Conservation (phyloP, 2,888 invertebrate genomes). For the Oligia fasciuncula region DNA sequence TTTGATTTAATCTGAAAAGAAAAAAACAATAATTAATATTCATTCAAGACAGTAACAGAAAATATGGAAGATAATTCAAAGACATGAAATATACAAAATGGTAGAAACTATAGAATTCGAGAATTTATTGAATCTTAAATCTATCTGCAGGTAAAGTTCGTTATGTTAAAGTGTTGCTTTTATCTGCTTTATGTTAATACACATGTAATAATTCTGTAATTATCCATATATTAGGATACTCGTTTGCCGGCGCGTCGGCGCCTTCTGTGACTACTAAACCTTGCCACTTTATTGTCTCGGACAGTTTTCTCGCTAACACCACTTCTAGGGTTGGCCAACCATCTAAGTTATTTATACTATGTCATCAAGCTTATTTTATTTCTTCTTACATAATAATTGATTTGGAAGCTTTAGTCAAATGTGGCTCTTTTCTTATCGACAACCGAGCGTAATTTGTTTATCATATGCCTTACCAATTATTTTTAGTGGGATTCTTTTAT, state of each 20-base stretch:
- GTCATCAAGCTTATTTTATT: not conserved
- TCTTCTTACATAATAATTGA: not conserved
- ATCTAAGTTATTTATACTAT: not conserved
- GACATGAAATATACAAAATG: conserved; percentile 6
- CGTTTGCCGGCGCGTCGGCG: conserved; percentile 43
- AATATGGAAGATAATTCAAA: not conserved
- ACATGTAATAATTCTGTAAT: conserved; percentile 26
- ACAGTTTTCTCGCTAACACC: conserved; percentile 5
- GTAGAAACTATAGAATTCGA: conserved; percentile 11
- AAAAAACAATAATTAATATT: conserved; percentile 33
- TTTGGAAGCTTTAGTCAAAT: not conserved
- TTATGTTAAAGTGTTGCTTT: conserved; percentile 25
- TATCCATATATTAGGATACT: conserved; percentile 36
- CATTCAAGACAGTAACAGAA: not conserved
- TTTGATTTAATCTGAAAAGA: conserved; percentile 78
- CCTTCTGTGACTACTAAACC: conserved; percentile 31
- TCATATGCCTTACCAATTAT: not conserved
- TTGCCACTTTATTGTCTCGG: conserved; percentile 36
- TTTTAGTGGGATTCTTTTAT: not conserved
- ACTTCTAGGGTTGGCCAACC: conserved; percentile 15
- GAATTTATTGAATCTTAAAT: conserved; percentile 37
- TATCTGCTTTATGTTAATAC: conserved; percentile 48
- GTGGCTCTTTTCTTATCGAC: not conserved
- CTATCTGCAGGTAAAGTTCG: conserved; percentile 28
- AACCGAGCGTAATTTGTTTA: not conserved